These are phyloP conservation scores for Echeneis naucrates DNA, from an alignment of 2,797 vertebrate genomes.

Conservation along the genomic window DNA sequence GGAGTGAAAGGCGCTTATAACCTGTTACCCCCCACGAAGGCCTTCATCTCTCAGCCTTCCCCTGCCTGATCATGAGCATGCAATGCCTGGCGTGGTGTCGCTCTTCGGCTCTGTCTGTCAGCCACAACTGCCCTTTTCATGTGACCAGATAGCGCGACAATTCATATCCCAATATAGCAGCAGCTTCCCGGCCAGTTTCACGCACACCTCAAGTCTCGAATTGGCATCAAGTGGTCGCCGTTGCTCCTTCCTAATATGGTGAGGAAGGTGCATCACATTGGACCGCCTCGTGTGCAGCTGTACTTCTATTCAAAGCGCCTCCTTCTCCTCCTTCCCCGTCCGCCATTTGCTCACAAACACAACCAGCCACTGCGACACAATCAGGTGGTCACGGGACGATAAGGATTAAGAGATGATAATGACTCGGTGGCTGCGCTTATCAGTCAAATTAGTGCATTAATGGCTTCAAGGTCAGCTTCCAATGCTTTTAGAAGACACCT, in stretches of 20 bases:
- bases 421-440: conserved; percentile 50
- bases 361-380: conserved; percentile 43
- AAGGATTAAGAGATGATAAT: conserved; percentile 65
- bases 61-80: conserved; percentile 26
- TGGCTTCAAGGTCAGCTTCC: conserved; percentile 64
- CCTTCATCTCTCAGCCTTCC: neutral
- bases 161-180: conserved; percentile 52
- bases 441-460: conserved; percentile 75
- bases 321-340: neutral
- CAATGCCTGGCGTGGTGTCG: conserved; percentile 43
- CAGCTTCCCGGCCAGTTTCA: conserved; percentile 27
- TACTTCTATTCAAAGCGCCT: conserved; percentile 57
- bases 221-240: conserved; percentile 65
- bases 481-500: conserved; percentile 62
- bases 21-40: conserved; percentile 6
- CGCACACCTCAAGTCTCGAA: conserved; percentile 56
- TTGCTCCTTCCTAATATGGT: conserved; percentile 45
- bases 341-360: conserved; percentile 23
- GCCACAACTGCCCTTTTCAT: conserved; percentile 20
- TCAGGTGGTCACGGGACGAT: conserved; percentile 52
- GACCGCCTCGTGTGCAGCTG: conserved; percentile 6
- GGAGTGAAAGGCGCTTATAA: conserved; percentile 25
- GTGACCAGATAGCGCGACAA: conserved; percentile 46
- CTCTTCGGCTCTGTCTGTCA: conserved; percentile 37
- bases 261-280: conserved; percentile 22